phyloP scores from a whole-genome alignment of 1,140 invertebrate genomes.

The Pseudomyrmex concolor region DNA sequence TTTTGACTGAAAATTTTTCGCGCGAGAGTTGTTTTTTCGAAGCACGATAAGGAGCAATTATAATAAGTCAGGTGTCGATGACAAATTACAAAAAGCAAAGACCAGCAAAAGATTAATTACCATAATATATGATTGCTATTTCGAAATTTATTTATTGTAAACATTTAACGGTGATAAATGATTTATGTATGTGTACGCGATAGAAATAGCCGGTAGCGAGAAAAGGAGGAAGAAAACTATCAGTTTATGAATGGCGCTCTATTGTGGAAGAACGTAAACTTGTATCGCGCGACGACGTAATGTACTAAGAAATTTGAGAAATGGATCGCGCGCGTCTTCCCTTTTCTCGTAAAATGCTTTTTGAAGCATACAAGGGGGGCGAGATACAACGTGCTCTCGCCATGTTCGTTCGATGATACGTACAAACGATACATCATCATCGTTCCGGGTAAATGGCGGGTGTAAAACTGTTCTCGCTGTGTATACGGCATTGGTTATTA shows the following conservation, averaged over 20 bases:
- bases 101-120: no score
- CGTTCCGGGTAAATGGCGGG: slow-evolving; percentile 15
- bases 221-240: background rate
- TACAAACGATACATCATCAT: slow-evolving; percentile 38
- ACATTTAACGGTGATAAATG: background rate
- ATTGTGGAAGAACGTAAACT: background rate
- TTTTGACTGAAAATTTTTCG: no score
- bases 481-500: slow-evolving; percentile 38
- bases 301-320: slow-evolving; percentile 33
- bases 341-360: background rate
- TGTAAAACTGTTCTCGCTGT: slow-evolving; percentile 44
- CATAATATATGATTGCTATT: background rate
- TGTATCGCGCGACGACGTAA: background rate
- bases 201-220: background rate
- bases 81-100: no score
- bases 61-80: no score
- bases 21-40: no score
- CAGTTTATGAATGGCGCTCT: background rate
- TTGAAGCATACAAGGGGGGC: background rate
- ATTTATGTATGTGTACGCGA: background rate
- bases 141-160: background rate
- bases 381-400: background rate
- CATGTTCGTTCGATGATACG: slow-evolving; percentile 17
- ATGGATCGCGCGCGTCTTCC: background rate
- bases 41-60: no score